Evolutionary conservation across 2,797 vertebrate genomes (phyloP), one percentile per base, ranked within the genome.

Genomic region (Hephaestus fuliginosus): DNA sequence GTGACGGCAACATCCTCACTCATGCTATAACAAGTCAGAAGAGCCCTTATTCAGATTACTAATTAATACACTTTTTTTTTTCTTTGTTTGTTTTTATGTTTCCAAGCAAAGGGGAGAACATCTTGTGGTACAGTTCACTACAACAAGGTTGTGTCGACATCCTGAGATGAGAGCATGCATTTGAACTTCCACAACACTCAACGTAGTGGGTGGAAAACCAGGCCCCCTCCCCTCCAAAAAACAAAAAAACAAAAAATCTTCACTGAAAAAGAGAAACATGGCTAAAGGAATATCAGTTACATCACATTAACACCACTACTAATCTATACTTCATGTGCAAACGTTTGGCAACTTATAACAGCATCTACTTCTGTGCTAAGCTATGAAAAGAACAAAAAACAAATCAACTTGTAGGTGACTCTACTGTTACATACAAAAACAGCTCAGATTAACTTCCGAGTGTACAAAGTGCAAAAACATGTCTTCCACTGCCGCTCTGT

Each of bases 151-250:
- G 70, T 66, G 68, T 80, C 30, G 68, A 86, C 84, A 88, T 90
- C 91, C 92, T 92, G 91, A 92, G 90, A 83, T 87, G 88, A 91
- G 74, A 86, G 84, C 93, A 94, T 94, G 93, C 93, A 91, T 84
- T 79, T 86, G 55, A 71, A 81, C 76, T 70, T 80, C 55, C 76
- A 91, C 83, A 22, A 91, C 83, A 92, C 60, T 81, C 84, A 85
- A 41, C 64, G 68, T 41, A 43, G 58, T 51, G 71, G 49, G 39
- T 76, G 60, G 46, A 78, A 72, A 73, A 44, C 53, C 43, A 49
- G 25, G 30, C 51, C 60, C 46, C 33, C 5, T 14, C 44, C 39
- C 52, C 36, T 1, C 46, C 4, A 43, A 28, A 49, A 41, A 25
- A 12, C n/a, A 65, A 0, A 30, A n/a, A 36, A 58, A 33, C 30